A percentile compares a stretch with the other conserved stretches of the same genome.
These are phyloP conservation scores for Gadopsis bispinosus DNA, from an alignment of 2,797 vertebrate genomes.

Conservation along the genomic window DNA sequence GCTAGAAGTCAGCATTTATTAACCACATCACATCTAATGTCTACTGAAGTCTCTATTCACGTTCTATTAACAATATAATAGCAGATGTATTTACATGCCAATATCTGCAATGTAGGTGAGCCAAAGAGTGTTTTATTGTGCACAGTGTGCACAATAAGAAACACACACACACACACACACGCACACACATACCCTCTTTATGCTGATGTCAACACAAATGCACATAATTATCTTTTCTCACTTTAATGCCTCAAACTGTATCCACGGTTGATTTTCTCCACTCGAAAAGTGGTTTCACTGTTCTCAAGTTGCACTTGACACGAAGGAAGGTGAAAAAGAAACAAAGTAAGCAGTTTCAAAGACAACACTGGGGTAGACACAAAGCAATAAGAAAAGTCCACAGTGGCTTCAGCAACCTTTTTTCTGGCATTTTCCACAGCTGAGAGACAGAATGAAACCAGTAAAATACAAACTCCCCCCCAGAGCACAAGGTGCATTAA, in stretches of 20 bases:
- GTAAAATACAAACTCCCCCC: constrained; percentile 44
- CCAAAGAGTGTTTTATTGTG: constrained; percentile 10
- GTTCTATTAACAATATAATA: constrained; percentile 5
- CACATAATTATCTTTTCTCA: constrained; percentile 28
- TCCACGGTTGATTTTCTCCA: constrained; percentile 12
- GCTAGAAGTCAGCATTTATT: constrained; percentile 43
- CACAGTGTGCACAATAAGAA: neutral
- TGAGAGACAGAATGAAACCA: constrained; percentile 61
- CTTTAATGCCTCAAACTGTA: constrained; percentile 18
- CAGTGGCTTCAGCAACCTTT: constrained; percentile 24
- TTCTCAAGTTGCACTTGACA: constrained; percentile 42
- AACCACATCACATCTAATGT: constrained; percentile 29
- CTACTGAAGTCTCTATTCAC: constrained; percentile 25
- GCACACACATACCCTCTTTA: constrained; percentile 13
- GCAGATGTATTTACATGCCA: constrained; percentile 24
- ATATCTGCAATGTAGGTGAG: constrained; percentile 8
- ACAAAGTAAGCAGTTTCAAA: constrained; percentile 49
- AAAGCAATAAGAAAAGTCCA: constrained; percentile 61
- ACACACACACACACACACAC: constrained; percentile 17
- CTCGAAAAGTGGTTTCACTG: constrained; percentile 21
- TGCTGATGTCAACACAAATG: constrained; percentile 12
- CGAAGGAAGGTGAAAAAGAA: constrained; percentile 37
- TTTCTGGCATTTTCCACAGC: constrained; percentile 50
- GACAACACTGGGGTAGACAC: constrained; percentile 42
- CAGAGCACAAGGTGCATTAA: constrained; percentile 36